phyloP scores from a whole-genome alignment of 2,113 vertebrate genomes.

The Limanda limanda region DNA sequence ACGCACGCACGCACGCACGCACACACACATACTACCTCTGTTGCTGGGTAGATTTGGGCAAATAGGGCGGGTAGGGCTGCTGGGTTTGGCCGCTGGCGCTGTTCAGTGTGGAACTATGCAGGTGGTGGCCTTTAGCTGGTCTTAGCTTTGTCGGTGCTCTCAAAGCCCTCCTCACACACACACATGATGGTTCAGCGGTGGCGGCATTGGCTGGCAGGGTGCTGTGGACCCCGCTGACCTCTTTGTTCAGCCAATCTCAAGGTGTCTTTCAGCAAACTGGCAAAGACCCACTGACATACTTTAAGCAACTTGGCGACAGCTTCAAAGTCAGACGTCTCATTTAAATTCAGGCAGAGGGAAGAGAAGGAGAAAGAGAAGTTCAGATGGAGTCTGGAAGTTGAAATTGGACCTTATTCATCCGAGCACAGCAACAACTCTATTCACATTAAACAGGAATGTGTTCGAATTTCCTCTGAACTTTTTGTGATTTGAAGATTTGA shows the following conservation, averaged over 20 bases:
- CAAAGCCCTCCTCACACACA: conserved; percentile 14
- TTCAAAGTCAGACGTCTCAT: conserved; percentile 82
- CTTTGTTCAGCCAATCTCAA: conserved; percentile 67
- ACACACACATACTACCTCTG: conserved; percentile 36
- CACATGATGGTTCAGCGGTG: conserved; percentile 22
- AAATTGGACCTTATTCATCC: conserved; percentile 61
- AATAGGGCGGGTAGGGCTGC: conserved; percentile 18
- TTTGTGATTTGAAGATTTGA: not conserved
- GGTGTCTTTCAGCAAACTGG: conserved; percentile 75
- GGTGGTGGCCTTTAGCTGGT: conserved; percentile 52
- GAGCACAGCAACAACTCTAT: conserved; percentile 17
- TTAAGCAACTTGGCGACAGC: conserved; percentile 80
- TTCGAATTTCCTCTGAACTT: not conserved
- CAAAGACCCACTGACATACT: conserved; percentile 76
- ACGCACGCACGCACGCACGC: conserved; percentile 21
- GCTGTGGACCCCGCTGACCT: conserved; percentile 58
- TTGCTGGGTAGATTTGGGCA: conserved; percentile 72
- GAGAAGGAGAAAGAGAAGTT: conserved; percentile 64
- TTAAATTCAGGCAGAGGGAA: conserved; percentile 78
- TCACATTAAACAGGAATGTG: conserved; percentile 5
- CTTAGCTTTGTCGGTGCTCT: conserved; percentile 22
- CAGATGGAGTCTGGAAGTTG: conserved; percentile 74
- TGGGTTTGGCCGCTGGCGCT: conserved; percentile 44
- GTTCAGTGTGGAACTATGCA: conserved; percentile 53
- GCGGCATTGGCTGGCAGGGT: conserved; percentile 53